A percentile compares a stretch with the other conserved stretches of the same genome.
phyloP scores from a whole-genome alignment of 2,797 vertebrate genomes.

The Clamator glandarius region DNA sequence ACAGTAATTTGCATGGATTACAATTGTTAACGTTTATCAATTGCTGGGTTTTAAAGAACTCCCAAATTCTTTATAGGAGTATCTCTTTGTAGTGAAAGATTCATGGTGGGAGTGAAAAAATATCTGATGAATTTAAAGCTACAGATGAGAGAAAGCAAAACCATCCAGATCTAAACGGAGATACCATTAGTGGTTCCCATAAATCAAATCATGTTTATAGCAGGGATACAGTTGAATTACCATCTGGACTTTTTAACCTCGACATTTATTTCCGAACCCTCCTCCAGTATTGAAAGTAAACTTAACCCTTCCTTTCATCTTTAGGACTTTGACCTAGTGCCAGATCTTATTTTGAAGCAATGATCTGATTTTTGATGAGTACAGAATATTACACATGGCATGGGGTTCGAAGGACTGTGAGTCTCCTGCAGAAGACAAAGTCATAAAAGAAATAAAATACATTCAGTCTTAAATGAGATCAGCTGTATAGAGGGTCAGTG shows the following conservation, averaged over 20 bases:
- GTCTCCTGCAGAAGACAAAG: slow-evolving; percentile 59
- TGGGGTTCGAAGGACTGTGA: slow-evolving; percentile 38
- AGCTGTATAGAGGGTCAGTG: slow-evolving; percentile 57
- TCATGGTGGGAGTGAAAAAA: slow-evolving; percentile 88
- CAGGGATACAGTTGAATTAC: slow-evolving; percentile 90
- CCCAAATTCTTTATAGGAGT: slow-evolving; percentile 89
- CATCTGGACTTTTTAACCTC: slow-evolving; percentile 96
- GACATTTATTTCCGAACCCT: slow-evolving; percentile 90
- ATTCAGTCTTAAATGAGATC: slow-evolving; percentile 57
- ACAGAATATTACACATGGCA: slow-evolving; percentile 64
- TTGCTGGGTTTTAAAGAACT: slow-evolving; percentile 86
- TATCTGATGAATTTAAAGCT: slow-evolving; percentile 94
- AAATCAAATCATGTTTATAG: slow-evolving; percentile 95
- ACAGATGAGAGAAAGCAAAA: slow-evolving; percentile 91
- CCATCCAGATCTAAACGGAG: slow-evolving; percentile 91
- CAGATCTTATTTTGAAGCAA: slow-evolving; percentile 70
- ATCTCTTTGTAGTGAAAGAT: slow-evolving; percentile 97
- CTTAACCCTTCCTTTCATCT: slow-evolving; percentile 85
- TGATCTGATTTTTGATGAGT: slow-evolving; percentile 70
- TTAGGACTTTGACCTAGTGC: slow-evolving; percentile 64
- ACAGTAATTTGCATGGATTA: slow-evolving; percentile 92
- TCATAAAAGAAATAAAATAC: slow-evolving; percentile 72
- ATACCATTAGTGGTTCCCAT: slow-evolving; percentile 97
- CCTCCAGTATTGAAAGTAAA: slow-evolving; percentile 81
- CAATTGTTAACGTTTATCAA: slow-evolving; percentile 91